These are phyloP conservation scores for Ameiurus melas DNA, from an alignment of 2,113 vertebrate species.

Conservation along the genomic window DNA sequence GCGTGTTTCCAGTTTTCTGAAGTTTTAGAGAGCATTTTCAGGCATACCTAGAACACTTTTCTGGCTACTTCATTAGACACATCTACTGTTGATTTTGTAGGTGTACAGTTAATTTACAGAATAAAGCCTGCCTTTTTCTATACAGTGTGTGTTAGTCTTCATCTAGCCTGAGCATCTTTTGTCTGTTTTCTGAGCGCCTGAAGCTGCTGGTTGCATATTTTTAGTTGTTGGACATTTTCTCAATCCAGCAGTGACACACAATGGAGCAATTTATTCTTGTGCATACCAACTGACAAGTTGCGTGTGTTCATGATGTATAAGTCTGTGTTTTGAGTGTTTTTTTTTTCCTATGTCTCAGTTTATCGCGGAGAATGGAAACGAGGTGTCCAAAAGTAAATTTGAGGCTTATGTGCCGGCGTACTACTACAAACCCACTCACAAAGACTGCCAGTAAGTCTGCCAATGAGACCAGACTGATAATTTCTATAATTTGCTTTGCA, in stretches of 20 bases:
- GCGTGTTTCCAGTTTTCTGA: not conserved
- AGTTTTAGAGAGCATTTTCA: not conserved
- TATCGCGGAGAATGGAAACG: constrained; percentile 80
- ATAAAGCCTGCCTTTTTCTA: not conserved
- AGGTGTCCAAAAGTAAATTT: constrained; percentile 74
- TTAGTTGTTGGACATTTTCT: not conserved
- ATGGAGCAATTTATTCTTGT: not conserved
- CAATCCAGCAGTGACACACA: not conserved
- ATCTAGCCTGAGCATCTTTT: not conserved
- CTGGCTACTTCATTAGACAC: not conserved
- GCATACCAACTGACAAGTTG: not conserved
- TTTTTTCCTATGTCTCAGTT: constrained; percentile 69
- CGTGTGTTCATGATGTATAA: not conserved
- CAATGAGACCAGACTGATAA: not conserved
- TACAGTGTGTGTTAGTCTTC: not conserved
- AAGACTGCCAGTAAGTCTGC: constrained; percentile 80
- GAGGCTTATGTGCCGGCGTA: constrained; percentile 84
- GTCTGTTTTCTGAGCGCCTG: not conserved
- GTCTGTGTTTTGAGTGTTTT: constrained; percentile 1
- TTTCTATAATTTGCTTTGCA: not conserved
- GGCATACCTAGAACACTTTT: not conserved
- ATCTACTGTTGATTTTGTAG: not conserved
- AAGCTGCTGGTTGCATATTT: not conserved
- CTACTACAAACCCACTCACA: constrained; percentile 84
- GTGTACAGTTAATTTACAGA: not conserved